These are phyloP conservation scores for Hippocampus kuda DNA, from an alignment of 2,797 vertebrate species.

Conservation along the genomic window DNA sequence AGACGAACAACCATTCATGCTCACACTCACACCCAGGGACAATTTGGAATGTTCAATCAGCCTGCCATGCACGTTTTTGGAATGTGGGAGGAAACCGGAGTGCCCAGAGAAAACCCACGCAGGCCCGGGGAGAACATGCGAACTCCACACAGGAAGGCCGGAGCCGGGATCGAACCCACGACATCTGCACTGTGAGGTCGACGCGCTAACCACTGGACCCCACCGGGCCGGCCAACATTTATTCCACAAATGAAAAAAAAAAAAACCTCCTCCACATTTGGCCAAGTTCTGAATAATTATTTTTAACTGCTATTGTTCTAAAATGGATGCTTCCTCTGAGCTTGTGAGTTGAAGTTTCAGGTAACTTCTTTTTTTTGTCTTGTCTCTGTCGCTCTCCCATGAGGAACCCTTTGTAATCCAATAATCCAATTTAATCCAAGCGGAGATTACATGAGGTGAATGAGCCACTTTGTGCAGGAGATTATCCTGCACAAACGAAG, in stretches of 20 bases:
- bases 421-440: constrained; percentile 62
- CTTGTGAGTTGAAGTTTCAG: constrained; percentile 3
- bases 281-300: neutral
- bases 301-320: neutral
- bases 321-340: neutral
- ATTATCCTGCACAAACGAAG: constrained; percentile 49
- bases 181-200: no score
- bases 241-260: neutral
- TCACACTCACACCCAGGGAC: no score
- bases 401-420: constrained; percentile 53
- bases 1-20: no score
- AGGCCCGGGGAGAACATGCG: no score
- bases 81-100: no score
- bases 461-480: constrained; percentile 60
- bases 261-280: neutral
- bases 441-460: constrained; percentile 60
- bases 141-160: no score
- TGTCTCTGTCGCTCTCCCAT: constrained; percentile 9
- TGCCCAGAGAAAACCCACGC: no score
- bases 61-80: no score
- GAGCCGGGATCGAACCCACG: no score
- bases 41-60: no score
- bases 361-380: constrained; percentile 15
- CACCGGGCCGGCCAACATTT: no score
- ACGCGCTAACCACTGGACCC: no score